Conservation (phyloP, 2,797 vertebrate species). For the Bucorvus abyssinicus region DNA sequence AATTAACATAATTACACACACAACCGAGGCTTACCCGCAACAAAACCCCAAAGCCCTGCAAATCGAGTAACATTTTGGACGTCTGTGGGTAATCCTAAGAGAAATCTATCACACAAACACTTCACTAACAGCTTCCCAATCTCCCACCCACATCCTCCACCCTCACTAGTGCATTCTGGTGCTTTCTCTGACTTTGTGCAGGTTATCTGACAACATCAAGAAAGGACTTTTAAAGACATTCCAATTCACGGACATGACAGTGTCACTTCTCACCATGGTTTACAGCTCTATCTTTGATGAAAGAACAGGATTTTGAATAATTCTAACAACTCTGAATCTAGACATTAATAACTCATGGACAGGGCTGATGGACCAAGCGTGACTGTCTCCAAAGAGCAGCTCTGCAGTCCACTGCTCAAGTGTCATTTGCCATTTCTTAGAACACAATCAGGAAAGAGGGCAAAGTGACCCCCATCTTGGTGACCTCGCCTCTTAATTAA, state of each 20-base stretch:
- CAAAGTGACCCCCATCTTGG: background rate
- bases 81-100: background rate
- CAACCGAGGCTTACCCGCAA: background rate
- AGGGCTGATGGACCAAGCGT: background rate
- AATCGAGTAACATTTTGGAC: background rate
- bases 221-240: background rate
- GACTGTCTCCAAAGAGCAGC: background rate
- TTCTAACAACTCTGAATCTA: background rate
- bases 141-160: background rate
- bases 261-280: background rate
- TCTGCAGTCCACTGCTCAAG: background rate
- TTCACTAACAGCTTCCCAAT: background rate
- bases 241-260: background rate
- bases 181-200: background rate
- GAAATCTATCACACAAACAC: background rate
- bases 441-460: background rate
- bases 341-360: background rate
- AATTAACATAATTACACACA: background rate
- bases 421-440: background rate
- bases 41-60: background rate
- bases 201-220: background rate
- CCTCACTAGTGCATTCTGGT: fast-evolving
- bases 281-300: constrained; percentile 1
- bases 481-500: background rate
- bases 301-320: constrained; percentile 16